These are phyloP conservation scores for Pseudomyrmex dendroicus DNA, from an alignment of 1,140 invertebrate species.

Conservation along the genomic window DNA sequence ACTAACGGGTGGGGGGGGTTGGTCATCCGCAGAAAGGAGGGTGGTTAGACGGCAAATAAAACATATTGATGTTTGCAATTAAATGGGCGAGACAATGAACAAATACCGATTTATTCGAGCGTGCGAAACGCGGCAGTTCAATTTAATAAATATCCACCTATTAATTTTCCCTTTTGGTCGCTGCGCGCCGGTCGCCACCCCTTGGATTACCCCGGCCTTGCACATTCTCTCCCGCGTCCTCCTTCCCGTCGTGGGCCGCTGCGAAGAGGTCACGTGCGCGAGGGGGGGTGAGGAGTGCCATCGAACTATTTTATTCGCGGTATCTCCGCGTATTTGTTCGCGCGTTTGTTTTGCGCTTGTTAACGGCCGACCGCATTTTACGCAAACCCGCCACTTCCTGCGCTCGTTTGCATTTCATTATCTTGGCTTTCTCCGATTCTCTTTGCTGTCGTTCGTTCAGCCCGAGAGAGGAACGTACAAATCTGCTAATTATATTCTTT, in stretches of 20 bases:
- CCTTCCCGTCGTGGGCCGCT: neutral
- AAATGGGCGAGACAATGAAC: slow-evolving; percentile 82
- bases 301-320: slow-evolving; percentile 75
- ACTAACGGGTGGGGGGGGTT: neutral
- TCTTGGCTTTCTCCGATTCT: slow-evolving; percentile 70
- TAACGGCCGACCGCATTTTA: slow-evolving; percentile 64
- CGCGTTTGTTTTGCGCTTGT: slow-evolving; percentile 76
- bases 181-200: slow-evolving; percentile 20
- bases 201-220: slow-evolving; percentile 42
- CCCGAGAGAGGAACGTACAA: neutral
- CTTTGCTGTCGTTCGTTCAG: slow-evolving; percentile 57
- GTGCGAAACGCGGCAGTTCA: slow-evolving; percentile 66
- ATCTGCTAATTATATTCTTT: slow-evolving; percentile 46
- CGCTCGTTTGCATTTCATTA: slow-evolving; percentile 81
- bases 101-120: slow-evolving; percentile 77
- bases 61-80: slow-evolving; percentile 83
- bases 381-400: slow-evolving; percentile 68
- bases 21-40: neutral
- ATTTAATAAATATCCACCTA: slow-evolving; percentile 82
- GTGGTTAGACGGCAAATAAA: slow-evolving; percentile 76
- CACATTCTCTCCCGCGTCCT: slow-evolving; percentile 11
- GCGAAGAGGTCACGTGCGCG: neutral
- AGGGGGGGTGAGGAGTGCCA: neutral
- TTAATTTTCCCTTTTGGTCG: slow-evolving; percentile 74
- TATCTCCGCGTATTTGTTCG: slow-evolving; percentile 69